Conservation (phyloP, 2,797 vertebrate genomes). For the Gymnoscopelus braueri region DNA sequence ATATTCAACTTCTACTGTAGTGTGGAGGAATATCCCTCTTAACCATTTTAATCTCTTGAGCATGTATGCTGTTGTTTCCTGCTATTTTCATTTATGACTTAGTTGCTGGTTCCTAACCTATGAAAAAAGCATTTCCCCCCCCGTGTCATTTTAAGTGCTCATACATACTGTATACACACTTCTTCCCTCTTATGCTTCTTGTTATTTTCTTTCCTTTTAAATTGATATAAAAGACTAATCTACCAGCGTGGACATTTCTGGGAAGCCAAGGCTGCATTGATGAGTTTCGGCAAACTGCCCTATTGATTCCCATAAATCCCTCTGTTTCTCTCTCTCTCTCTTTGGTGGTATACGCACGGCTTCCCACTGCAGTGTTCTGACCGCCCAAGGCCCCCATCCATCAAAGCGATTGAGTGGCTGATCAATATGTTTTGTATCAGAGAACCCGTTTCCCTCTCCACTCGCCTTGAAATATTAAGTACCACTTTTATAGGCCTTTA, state of each 20-base stretch:
- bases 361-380: slow-evolving; percentile 39
- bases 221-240: slow-evolving; percentile 1
- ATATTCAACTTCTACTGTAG: no score
- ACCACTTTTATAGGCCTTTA: slow-evolving; percentile 58
- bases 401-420: slow-evolving; percentile 55
- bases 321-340: slow-evolving; percentile 4
- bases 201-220: neutral
- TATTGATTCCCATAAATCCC: slow-evolving; percentile 70
- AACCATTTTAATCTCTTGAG: no score
- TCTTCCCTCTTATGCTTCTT: neutral
- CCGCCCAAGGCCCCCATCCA: slow-evolving; percentile 45
- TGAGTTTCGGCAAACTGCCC: slow-evolving; percentile 62
- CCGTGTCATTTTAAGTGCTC: neutral
- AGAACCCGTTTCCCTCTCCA: slow-evolving; percentile 44
- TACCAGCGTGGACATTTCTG: slow-evolving; percentile 54
- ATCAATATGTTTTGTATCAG: slow-evolving; percentile 67
- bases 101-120: no score
- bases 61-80: no score
- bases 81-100: neutral
- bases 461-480: slow-evolving; percentile 54
- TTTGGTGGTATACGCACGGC: slow-evolving; percentile 36
- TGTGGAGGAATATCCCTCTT: no score
- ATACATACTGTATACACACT: neutral
- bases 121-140: no score
- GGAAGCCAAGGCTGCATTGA: slow-evolving; percentile 59